Percentiles rank a stretch among this genome's conserved stretches.
phyloP scores from a whole-genome alignment of 2,888 invertebrate species.

The Ypsolopha scabrella region DNA sequence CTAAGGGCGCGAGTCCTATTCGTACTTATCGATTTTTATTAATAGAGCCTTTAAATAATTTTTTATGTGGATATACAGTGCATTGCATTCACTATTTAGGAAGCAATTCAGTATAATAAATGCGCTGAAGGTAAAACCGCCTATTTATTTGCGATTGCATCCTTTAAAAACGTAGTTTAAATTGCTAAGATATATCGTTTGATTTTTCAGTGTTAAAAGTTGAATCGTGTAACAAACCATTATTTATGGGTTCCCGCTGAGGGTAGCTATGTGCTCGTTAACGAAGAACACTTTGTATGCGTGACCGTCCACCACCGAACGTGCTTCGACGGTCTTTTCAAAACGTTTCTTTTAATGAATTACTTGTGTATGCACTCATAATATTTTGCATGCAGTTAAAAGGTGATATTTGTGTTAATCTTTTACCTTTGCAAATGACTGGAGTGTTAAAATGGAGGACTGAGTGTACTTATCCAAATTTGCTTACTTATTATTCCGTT shows the following conservation, averaged over 20 bases:
- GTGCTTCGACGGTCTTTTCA: not conserved
- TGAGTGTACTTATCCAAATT: too few relatives aligned
- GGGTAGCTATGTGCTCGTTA: slow-evolving; percentile 32
- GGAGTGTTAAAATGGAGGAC: too few relatives aligned
- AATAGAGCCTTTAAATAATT: too few relatives aligned
- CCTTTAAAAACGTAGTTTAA: slow-evolving; percentile 26
- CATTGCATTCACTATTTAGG: not conserved
- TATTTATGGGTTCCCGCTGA: slow-evolving; percentile 35
- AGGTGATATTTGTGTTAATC: too few relatives aligned
- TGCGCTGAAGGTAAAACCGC: slow-evolving; percentile 17
- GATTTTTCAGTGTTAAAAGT: slow-evolving; percentile 44
- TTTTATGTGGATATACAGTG: too few relatives aligned
- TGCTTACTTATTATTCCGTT: too few relatives aligned
- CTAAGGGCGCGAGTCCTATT: too few relatives aligned
- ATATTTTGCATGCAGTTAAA: not conserved
- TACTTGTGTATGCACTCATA: slow-evolving; percentile 1
- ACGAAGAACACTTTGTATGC: slow-evolving; percentile 7
- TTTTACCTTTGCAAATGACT: too few relatives aligned
- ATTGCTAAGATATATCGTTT: slow-evolving; percentile 35
- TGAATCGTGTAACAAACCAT: slow-evolving; percentile 35
- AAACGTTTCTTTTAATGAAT: slow-evolving; percentile 6
- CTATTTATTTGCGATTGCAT: slow-evolving; percentile 18
- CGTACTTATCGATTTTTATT: too few relatives aligned
- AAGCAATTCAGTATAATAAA: slow-evolving; percentile 14
- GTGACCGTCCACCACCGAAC: not conserved